phyloP scores from a whole-genome alignment of 2,113 vertebrate species.

The Hystrix cristata region DNA sequence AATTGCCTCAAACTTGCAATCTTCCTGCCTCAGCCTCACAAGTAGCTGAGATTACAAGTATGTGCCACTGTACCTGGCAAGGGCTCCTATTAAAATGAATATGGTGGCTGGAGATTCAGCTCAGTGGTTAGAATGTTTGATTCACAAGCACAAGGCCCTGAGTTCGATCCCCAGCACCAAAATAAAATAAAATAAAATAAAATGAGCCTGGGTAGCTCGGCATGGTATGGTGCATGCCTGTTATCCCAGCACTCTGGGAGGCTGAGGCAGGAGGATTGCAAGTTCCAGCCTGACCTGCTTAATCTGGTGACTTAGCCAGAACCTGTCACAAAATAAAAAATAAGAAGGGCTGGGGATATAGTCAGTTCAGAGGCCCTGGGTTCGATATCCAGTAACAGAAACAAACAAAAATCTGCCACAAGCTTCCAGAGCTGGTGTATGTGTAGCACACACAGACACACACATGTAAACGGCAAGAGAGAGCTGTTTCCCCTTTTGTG shows the following conservation, averaged over 20 bases:
- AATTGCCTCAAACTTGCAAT: background rate
- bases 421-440: background rate
- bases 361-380: background rate
- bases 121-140: no score
- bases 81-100: background rate
- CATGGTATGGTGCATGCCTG: background rate
- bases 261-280: background rate
- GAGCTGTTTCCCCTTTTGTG: background rate
- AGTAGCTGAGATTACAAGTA: background rate
- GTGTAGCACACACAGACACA: rapidly evolving
- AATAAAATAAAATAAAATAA: no score
- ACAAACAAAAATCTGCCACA: background rate
- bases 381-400: background rate
- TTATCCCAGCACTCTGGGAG: background rate
- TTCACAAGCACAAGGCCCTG: no score
- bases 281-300: background rate
- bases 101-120: background rate
- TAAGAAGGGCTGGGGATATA: background rate
- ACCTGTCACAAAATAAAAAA: background rate
- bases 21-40: background rate
- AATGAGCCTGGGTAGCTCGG: background rate
- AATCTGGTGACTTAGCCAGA: background rate
- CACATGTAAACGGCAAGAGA: background rate
- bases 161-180: no score
- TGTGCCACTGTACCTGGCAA: background rate